Evolutionary conservation across 2,888 invertebrate genomes (phyloP).

Genomic region (Lingula anatina): DNA sequence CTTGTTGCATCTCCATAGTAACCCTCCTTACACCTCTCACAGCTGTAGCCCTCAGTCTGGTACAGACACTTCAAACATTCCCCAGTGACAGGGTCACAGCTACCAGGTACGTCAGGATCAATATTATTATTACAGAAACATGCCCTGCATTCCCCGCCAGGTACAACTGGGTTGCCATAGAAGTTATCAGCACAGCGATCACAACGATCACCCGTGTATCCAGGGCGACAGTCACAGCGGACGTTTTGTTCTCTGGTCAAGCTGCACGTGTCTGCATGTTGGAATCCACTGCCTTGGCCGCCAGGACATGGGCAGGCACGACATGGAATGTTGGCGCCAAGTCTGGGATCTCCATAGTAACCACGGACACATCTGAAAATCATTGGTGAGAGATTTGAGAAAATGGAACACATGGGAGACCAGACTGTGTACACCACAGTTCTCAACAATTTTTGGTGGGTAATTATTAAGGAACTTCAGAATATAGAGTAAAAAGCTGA

Average conservation of each 20-base stretch:
- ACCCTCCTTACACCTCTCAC: conserved; percentile 82
- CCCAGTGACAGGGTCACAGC: conserved; percentile 87
- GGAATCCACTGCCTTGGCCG: conserved; percentile 72
- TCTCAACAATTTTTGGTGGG: neutral
- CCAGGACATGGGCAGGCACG: conserved; percentile 94
- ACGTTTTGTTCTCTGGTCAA: conserved; percentile 81
- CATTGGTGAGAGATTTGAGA: neutral
- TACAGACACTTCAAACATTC: conserved; percentile 87
- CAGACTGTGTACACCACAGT: too few relatives aligned
- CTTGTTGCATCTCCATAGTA: conserved; percentile 84
- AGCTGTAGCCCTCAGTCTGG: conserved; percentile 87
- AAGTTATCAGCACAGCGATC: conserved; percentile 93
- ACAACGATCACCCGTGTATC: conserved; percentile 65
- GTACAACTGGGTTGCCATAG: conserved; percentile 81
- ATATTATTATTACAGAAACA: conserved; percentile 93
- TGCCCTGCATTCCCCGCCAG: conserved; percentile 76
- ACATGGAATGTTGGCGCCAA: conserved; percentile 82
- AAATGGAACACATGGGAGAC: neutral
- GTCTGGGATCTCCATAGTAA: conserved; percentile 90
- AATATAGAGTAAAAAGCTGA: neutral
- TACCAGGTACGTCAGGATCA: conserved; percentile 76
- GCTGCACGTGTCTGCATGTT: conserved; percentile 83
- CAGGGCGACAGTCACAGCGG: conserved; percentile 59
- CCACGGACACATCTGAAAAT: conserved; percentile 63
- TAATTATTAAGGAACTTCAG: neutral